A percentile compares a stretch with the other conserved stretches of the same genome.
Evolutionary conservation across 2,888 invertebrate genomes (phyloP).

Genomic region (Odiellus spinosus): DNA sequence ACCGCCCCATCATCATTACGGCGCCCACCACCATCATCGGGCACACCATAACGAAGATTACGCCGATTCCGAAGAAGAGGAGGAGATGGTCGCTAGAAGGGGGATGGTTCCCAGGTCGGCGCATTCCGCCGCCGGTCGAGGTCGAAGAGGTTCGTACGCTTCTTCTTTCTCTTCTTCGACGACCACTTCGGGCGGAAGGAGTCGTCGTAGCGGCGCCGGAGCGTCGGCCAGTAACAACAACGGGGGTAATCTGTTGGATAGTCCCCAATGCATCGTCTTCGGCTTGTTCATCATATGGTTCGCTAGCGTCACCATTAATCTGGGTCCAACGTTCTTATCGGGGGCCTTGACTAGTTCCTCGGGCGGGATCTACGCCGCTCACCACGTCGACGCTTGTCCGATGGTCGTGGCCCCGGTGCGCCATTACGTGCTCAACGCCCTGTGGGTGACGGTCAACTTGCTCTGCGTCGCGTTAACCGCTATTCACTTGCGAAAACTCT

Average conservation of each 20-base stretch:
- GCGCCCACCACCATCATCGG: conserved; percentile 5
- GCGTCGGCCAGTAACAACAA: not conserved
- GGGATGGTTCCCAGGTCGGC: no score
- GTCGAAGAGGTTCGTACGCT: no score
- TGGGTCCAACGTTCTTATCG: conserved; percentile 70
- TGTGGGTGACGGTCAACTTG: conserved; percentile 76
- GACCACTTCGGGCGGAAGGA: no score
- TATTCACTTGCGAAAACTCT: conserved; percentile 59
- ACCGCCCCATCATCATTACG: conserved; percentile 10
- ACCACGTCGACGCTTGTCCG: conserved; percentile 67
- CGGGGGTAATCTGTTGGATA: conserved; percentile 44
- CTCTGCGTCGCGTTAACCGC: conserved; percentile 68
- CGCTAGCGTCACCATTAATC: conserved; percentile 72
- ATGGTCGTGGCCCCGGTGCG: conserved; percentile 70
- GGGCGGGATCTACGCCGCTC: conserved; percentile 31
- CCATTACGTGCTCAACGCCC: conserved; percentile 74
- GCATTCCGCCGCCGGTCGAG: no score
- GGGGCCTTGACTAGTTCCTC: conserved; percentile 67
- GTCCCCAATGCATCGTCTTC: conserved; percentile 74
- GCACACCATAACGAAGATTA: no score
- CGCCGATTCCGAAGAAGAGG: no score
- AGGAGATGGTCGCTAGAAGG: no score
- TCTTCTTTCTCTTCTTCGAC: no score
- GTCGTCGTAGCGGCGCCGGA: no score
- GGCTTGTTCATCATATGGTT: conserved; percentile 89